Conservation (phyloP, 2,888 invertebrate species). For the Dexiosoma caninum region DNA sequence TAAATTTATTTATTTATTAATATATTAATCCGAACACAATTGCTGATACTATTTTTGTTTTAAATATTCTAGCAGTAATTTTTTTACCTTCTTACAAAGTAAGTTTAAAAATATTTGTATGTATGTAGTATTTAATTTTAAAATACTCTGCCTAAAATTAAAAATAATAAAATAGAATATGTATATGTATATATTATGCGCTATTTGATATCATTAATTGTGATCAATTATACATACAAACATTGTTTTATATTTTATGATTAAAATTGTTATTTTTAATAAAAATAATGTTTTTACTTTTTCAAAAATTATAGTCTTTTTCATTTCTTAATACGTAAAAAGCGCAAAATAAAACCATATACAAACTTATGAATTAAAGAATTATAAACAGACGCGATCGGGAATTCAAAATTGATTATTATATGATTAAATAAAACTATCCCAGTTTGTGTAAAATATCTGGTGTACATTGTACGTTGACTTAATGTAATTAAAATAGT, state of each 20-base stretch:
- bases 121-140: background rate
- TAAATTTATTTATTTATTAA: background rate
- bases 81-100: constrained; percentile 18
- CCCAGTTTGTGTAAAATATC: constrained; percentile 15
- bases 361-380: constrained; percentile 1
- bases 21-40: constrained; percentile 22
- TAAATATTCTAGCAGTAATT: background rate
- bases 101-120: background rate
- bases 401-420: background rate
- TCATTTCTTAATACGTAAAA: constrained; percentile 46
- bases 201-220: constrained; percentile 7
- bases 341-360: constrained; percentile 38
- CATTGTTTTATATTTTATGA: constrained; percentile 19
- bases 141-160: background rate
- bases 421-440: constrained; percentile 13
- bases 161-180: constrained; percentile 11
- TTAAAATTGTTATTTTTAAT: background rate
- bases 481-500: constrained; percentile 16
- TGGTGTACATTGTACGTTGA: constrained; percentile 21
- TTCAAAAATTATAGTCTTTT: constrained; percentile 44
- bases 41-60: background rate
- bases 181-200: constrained; percentile 40
- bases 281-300: background rate
- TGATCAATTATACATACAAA: constrained; percentile 4
- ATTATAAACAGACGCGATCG: background rate